These are phyloP conservation scores for Schrankia costaestrigalis DNA, from an alignment of 2,888 invertebrate genomes.

Conservation along the genomic window DNA sequence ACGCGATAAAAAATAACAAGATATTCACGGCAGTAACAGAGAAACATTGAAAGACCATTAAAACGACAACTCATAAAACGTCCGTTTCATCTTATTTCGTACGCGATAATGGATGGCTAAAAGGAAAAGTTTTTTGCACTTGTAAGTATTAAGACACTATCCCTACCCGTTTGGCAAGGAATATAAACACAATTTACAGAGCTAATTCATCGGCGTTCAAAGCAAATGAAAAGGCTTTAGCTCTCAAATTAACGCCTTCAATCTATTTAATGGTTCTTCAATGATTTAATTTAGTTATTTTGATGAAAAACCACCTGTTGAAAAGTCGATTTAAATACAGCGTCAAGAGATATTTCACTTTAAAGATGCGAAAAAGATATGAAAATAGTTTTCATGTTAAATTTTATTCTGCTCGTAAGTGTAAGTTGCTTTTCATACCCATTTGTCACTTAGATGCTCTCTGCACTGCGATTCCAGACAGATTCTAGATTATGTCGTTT, in stretches of 20 bases:
- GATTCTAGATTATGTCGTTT: too few relatives aligned
- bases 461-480: too few relatives aligned
- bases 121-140: constrained; percentile 19
- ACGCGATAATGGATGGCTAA: constrained; percentile 32
- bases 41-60: constrained; percentile 38
- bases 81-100: too few relatives aligned
- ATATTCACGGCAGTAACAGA: constrained; percentile 8
- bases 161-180: constrained; percentile 2
- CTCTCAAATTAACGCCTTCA: constrained; percentile 17
- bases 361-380: too few relatives aligned
- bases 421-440: too few relatives aligned
- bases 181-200: constrained; percentile 1
- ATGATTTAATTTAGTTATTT: constrained; percentile 9
- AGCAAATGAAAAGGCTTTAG: constrained; percentile 14
- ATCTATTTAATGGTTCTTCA: constrained; percentile 15
- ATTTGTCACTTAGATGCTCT: too few relatives aligned
- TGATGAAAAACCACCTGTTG: constrained; percentile 7
- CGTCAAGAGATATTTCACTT: too few relatives aligned
- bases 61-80: constrained; percentile 31
- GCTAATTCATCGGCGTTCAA: constrained; percentile 14
- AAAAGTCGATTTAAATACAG: too few relatives aligned
- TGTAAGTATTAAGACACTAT: constrained; percentile 24
- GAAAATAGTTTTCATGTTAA: too few relatives aligned
- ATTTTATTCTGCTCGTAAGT: too few relatives aligned
- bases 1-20: constrained; percentile 16